Evolutionary conservation across 2,888 invertebrate genomes (phyloP).

Genomic region (Neuroscelio doddi): DNA sequence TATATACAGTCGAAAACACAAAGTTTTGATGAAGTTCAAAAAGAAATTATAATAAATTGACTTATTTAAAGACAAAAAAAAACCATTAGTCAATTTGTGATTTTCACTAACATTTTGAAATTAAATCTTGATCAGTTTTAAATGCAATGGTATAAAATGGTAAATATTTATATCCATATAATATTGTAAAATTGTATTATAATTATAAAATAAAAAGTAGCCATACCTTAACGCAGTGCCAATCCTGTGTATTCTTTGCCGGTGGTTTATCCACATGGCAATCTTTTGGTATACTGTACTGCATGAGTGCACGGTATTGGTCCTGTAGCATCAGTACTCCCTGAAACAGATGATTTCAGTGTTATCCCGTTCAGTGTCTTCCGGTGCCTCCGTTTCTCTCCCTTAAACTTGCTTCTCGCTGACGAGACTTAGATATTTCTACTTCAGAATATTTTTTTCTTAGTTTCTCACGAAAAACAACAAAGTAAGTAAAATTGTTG

Average conservation of each 20-base stretch:
- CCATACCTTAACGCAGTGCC: conserved; percentile 81
- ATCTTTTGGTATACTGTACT: conserved; percentile 83
- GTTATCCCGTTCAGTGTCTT: conserved; percentile 70
- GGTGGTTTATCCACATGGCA: conserved; percentile 75
- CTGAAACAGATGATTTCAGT: conserved; percentile 76
- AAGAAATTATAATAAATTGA: no score
- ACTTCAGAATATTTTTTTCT: conserved; percentile 59
- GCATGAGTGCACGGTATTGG: conserved; percentile 81
- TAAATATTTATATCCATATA: no score
- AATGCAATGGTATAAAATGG: no score
- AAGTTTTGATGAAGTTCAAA: no score
- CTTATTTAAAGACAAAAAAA: no score
- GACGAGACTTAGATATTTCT: conserved; percentile 64
- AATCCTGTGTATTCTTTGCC: conserved; percentile 74
- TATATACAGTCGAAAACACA: no score
- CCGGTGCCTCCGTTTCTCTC: conserved; percentile 61
- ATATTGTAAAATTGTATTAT: no score
- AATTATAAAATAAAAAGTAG: no score
- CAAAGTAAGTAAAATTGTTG: conserved; percentile 9
- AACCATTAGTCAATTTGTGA: no score
- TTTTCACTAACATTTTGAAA: no score
- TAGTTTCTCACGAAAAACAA: conserved; percentile 30
- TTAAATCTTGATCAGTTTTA: no score
- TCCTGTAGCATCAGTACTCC: conserved; percentile 83
- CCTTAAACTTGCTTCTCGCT: conserved; percentile 66